phyloP scores from a whole-genome alignment of 2,888 invertebrate genomes.

The Plusia festucae region DNA sequence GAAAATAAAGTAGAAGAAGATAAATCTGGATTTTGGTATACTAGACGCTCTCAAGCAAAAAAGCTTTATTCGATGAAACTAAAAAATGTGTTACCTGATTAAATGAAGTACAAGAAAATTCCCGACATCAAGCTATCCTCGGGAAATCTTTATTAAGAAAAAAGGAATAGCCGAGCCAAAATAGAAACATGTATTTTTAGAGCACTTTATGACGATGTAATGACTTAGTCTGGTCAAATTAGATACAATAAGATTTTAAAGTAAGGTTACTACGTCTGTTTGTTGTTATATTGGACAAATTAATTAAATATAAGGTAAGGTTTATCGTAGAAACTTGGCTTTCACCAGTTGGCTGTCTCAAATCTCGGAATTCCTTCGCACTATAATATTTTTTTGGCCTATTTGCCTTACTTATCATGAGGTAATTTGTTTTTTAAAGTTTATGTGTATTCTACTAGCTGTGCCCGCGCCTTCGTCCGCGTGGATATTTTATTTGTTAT shows the following conservation, averaged over 20 bases:
- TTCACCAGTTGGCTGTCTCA: too few relatives aligned
- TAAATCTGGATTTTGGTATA: background rate
- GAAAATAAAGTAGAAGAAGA: background rate
- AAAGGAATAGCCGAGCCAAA: background rate
- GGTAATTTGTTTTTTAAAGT: too few relatives aligned
- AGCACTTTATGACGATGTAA: background rate
- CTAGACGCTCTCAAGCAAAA: background rate
- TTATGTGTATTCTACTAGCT: too few relatives aligned
- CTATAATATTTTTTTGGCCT: background rate
- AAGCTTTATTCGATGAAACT: slow-evolving; percentile 11
- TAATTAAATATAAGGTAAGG: background rate
- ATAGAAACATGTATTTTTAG: background rate
- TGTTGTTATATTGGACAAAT: background rate
- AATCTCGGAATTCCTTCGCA: background rate
- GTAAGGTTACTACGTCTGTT: background rate
- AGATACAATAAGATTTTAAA: background rate
- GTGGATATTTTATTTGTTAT: too few relatives aligned
- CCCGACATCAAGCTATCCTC: background rate
- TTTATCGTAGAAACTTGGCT: background rate
- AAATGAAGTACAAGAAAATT: slow-evolving; percentile 27
- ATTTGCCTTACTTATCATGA: too few relatives aligned
- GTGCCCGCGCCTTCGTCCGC: too few relatives aligned
- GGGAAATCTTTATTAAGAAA: slow-evolving; percentile 20
- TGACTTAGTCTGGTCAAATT: background rate
- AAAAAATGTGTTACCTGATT: slow-evolving; percentile 40